Conservation (phyloP, 1,140 invertebrate species). For the Brachionus asplanchnoidis region DNA sequence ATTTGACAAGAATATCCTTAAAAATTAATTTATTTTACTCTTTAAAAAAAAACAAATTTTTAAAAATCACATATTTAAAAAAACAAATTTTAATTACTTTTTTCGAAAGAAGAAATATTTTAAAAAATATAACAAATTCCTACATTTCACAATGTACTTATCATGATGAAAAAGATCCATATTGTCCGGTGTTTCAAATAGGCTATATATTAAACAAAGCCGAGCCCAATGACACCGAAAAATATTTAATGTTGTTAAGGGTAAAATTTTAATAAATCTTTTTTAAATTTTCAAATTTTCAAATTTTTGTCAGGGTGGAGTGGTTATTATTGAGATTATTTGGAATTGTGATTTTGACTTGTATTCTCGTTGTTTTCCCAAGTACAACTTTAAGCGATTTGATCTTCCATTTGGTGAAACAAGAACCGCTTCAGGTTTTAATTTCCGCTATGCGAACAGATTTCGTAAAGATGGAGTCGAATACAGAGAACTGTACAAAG, state of each 20-base stretch:
- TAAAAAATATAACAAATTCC: constrained; percentile 22
- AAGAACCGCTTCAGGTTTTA: constrained; percentile 56
- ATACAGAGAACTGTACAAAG: constrained; percentile 55
- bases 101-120: constrained; percentile 31
- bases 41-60: too few relatives aligned
- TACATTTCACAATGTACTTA: constrained; percentile 12
- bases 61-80: too few relatives aligned
- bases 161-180: constrained; percentile 15
- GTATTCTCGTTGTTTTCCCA: constrained; percentile 56
- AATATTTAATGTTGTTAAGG: background rate
- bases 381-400: constrained; percentile 58
- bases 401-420: constrained; percentile 48
- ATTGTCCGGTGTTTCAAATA: constrained; percentile 40
- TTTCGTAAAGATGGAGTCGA: constrained; percentile 50
- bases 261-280: background rate
- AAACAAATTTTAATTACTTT: too few relatives aligned
- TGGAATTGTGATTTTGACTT: constrained; percentile 62
- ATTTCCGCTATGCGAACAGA: constrained; percentile 60
- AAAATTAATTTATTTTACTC: too few relatives aligned
- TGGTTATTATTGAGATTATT: constrained; percentile 58
- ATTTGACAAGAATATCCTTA: too few relatives aligned
- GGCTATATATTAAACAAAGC: constrained; percentile 29
- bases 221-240: background rate
- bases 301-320: constrained; percentile 54
- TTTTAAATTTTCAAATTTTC: constrained; percentile 43